Base-by-base conservation (phyloP, 1,140 invertebrate genomes). In the Zaprionus vittiger region DNA sequence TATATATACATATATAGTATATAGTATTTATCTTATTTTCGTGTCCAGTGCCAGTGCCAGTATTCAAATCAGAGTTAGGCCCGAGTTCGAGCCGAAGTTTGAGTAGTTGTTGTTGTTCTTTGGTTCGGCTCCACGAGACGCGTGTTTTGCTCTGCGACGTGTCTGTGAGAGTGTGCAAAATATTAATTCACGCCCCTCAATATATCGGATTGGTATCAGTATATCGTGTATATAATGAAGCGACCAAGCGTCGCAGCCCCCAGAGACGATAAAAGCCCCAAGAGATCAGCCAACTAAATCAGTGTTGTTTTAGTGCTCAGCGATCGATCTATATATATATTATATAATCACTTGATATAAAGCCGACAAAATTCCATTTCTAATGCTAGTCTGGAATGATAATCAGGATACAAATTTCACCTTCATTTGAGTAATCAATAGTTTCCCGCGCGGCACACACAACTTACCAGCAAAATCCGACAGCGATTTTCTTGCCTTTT, bases 331-430 rank as follows among this genome's bases (percentile, higher is more conserved):
- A 47, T 47, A 47, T 17, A n/a, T n/a, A 44, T 17, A 17, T 2
- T 17, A 31, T 9, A 47, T 17, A n/a, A 47, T 47, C 41, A 47
- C 41, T 47, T 47, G n/a, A 47, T 47, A 17, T 47, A 17, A 17
- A n/a, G 37, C 28, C 26, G 47, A 59, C 28, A 17, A 47, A 47
- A 70, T 55, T 38, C 55, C 34, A 77, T 64, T 47, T 81, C 83
- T 77, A 85, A 91, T 91, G 90, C 79, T 91, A 49, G 84, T 91
- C 67, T 91, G 90, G 90, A 91, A 91, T 80, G 90, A 91, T 76
- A 91, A 91, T 72, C 90, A 91, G 83, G 90, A 91, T 75, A 83
- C 65, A n/a, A 86, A 91, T 44, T 86, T 89, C 41, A 90, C 77
- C 6, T 91, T 91, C 37, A 91, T 91, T 81, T 91, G 80, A 91